phyloP scores from a whole-genome alignment of 2,888 invertebrate genomes.

The Eledone cirrhosa region DNA sequence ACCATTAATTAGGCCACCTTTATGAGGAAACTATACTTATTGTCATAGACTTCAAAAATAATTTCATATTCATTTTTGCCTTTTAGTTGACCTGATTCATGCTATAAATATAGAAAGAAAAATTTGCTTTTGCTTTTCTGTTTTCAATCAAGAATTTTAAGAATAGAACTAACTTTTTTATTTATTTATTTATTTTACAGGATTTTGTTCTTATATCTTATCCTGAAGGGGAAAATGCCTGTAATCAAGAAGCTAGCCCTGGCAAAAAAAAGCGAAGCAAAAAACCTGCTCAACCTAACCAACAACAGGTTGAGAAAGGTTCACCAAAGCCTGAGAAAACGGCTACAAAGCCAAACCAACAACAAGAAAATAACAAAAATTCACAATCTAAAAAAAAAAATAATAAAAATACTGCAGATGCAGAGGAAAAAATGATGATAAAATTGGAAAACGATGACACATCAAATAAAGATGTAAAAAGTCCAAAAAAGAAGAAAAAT shows the following conservation, averaged over 20 bases:
- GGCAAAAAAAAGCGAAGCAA: slow-evolving; percentile 30
- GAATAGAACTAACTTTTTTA: no score
- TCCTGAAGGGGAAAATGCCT: not conserved
- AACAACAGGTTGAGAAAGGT: not conserved
- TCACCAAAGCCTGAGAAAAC: slow-evolving; percentile 31
- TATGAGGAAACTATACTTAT: no score
- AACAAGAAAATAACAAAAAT: slow-evolving; percentile 27
- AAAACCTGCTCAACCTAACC: not conserved
- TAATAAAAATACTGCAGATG: slow-evolving; percentile 30
- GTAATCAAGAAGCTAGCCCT: slow-evolving; percentile 27
- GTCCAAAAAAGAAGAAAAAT: slow-evolving; percentile 25
- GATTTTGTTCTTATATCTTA: slow-evolving; percentile 25
- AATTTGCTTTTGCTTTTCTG: no score
- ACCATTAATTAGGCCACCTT: no score
- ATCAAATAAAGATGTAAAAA: slow-evolving; percentile 3
- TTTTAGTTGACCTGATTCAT: no score
- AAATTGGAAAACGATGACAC: slow-evolving; percentile 22
- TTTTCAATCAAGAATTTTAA: no score
- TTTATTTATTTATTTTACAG: not conserved
- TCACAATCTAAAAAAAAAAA: slow-evolving; percentile 13
- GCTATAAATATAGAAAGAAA: no score
- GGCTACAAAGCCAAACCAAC: slow-evolving; percentile 29
- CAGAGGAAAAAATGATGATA: slow-evolving; percentile 30
- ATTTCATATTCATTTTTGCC: no score
- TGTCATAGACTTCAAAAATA: no score